phyloP scores from a whole-genome alignment of 2,113 vertebrate species.

The Clarias batrachus region DNA sequence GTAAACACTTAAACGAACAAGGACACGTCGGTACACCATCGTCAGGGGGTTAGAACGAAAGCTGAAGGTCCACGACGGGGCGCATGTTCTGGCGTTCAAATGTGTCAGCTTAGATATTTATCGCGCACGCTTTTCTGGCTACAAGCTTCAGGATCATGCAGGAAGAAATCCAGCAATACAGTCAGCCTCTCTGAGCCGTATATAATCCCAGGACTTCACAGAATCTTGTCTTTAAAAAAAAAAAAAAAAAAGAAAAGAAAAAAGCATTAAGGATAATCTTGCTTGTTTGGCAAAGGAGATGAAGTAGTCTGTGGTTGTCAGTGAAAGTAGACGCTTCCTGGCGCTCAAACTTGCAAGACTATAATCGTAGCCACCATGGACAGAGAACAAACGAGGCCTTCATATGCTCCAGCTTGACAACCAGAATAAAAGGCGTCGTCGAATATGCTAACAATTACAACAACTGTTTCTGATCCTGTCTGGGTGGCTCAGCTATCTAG shows the following conservation, averaged over 20 bases:
- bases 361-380: neutral
- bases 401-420: neutral
- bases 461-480: conserved; percentile 58
- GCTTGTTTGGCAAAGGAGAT: neutral
- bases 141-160: neutral
- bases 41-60: neutral
- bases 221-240: neutral
- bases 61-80: neutral
- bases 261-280: neutral
- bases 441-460: conserved; percentile 59
- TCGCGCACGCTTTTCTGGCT: neutral
- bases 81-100: neutral
- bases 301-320: neutral
- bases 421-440: conserved; percentile 25
- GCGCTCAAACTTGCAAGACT: neutral
- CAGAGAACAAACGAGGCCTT: neutral
- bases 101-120: neutral
- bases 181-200: neutral
- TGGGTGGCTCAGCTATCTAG: neutral
- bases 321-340: neutral
- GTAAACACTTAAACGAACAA: neutral
- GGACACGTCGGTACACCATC: neutral
- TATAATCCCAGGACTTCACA: neutral
- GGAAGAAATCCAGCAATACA: neutral
- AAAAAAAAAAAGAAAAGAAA: neutral